These are phyloP conservation scores for Periophthalmus modestus DNA, from an alignment of 2,113 vertebrate genomes.

Conservation along the genomic window DNA sequence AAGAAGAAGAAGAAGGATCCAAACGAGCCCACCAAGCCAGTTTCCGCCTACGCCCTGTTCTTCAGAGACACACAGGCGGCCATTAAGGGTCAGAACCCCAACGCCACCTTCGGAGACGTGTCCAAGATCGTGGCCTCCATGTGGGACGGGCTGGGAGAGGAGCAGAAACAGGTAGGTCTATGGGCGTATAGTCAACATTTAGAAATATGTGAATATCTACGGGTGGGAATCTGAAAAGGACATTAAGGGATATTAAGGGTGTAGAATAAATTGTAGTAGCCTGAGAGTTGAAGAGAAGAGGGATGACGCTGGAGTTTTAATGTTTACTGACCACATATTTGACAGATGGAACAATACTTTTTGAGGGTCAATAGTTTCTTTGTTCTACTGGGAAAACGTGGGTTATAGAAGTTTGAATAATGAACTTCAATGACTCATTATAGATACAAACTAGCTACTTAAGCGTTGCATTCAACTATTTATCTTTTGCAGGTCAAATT, in stretches of 20 bases:
- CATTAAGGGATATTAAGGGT: not conserved
- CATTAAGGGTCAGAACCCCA: slow-evolving; percentile 97
- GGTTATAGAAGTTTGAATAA: no score
- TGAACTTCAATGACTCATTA: no score
- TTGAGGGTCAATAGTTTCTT: no score
- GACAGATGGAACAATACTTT: no score
- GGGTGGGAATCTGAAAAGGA: not conserved
- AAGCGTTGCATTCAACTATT: no score
- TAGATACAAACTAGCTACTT: no score
- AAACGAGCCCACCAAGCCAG: slow-evolving; percentile 95
- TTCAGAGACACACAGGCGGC: slow-evolving; percentile 98
- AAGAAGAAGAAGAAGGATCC: slow-evolving; percentile 99
- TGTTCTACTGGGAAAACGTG: no score
- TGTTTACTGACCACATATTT: no score
- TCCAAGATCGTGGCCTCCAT: slow-evolving; percentile 98
- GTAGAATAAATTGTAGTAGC: no score
- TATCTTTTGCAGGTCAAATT: no score
- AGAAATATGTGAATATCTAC: not conserved
- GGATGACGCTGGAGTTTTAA: no score
- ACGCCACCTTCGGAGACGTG: slow-evolving; percentile 95
- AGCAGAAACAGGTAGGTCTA: slow-evolving; percentile 89
- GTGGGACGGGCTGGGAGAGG: slow-evolving; percentile 98
- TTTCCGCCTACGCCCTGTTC: slow-evolving; percentile 96
- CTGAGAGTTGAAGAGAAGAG: no score
- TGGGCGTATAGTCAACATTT: not conserved